Evolutionary conservation across 2,797 vertebrate species (phyloP).

Genomic region (Scolopax rusticola): DNA sequence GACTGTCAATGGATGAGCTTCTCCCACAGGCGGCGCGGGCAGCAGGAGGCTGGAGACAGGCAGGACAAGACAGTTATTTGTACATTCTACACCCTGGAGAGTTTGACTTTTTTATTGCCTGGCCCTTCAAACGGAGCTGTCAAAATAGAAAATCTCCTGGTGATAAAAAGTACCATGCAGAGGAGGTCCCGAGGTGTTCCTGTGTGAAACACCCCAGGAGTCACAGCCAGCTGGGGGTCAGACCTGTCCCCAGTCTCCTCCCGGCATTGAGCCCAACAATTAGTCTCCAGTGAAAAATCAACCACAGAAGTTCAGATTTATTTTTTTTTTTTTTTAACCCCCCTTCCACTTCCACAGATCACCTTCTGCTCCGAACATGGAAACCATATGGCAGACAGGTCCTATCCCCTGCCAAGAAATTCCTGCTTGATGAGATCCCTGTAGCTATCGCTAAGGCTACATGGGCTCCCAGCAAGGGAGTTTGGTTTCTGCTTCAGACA

Average conservation of each 20-base stretch:
- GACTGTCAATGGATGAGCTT: fast-evolving
- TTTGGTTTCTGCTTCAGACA: slow-evolving; percentile 39
- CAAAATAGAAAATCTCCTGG: slow-evolving; percentile 23
- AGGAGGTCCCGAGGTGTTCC: neutral
- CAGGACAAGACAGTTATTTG: neutral
- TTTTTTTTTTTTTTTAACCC: neutral
- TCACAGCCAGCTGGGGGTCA: neutral
- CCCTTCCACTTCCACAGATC: slow-evolving; percentile 38
- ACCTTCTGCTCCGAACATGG: slow-evolving; percentile 74
- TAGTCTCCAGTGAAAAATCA: slow-evolving; percentile 61
- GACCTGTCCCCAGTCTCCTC: neutral
- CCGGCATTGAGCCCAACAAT: neutral
- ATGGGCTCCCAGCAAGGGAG: slow-evolving; percentile 54
- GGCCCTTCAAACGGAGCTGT: slow-evolving; percentile 19
- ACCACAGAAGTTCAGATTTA: slow-evolving; percentile 24
- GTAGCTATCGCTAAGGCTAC: slow-evolving; percentile 61
- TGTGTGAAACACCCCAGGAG: neutral
- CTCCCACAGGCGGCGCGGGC: neutral
- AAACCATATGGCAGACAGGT: slow-evolving; percentile 76
- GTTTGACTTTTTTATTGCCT: slow-evolving; percentile 16
- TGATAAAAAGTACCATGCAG: neutral
- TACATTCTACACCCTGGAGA: neutral
- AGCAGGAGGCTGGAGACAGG: fast-evolving
- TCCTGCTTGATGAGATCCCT: slow-evolving; percentile 73
- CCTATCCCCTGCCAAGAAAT: slow-evolving; percentile 73